These are phyloP conservation scores for Lycodopsis pacificus DNA, from an alignment of 2,797 vertebrate species.

Conservation along the genomic window DNA sequence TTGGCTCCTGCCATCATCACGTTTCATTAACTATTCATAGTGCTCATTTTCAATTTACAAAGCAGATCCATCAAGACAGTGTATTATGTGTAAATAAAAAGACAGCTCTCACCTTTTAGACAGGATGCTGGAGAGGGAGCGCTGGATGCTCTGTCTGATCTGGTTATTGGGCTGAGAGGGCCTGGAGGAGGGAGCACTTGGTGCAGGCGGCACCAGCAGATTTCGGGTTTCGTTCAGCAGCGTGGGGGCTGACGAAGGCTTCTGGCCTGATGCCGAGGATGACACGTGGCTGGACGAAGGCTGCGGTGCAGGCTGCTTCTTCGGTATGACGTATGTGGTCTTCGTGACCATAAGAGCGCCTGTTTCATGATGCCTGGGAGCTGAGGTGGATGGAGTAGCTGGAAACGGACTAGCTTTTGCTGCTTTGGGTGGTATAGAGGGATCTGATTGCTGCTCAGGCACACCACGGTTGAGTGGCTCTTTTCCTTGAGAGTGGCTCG, in stretches of 20 bases:
- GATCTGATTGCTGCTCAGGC: conserved; percentile 58
- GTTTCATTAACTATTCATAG: not conserved
- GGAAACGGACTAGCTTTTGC: conserved; percentile 49
- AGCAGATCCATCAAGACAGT: not conserved
- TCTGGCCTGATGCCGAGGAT: conserved; percentile 53
- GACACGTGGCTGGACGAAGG: conserved; percentile 58
- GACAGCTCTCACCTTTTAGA: conserved; percentile 90
- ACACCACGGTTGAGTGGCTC: conserved; percentile 54
- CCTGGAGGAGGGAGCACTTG: conserved; percentile 79
- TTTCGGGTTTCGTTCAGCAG: conserved; percentile 74
- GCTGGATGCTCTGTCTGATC: conserved; percentile 95
- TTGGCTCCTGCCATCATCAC: not conserved
- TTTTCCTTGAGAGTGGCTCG: conserved; percentile 50
- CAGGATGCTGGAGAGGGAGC: conserved; percentile 91
- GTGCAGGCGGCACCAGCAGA: conserved; percentile 77
- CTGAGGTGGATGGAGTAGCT: conserved; percentile 51
- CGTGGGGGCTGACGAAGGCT: conserved; percentile 55
- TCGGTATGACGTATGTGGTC: conserved; percentile 73
- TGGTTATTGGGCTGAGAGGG: conserved; percentile 90
- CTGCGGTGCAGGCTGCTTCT: conserved; percentile 70
- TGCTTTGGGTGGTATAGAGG: conserved; percentile 57
- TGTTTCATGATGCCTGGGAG: conserved; percentile 66
- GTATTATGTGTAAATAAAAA: not conserved
- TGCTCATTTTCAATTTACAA: not conserved
- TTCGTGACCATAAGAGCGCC: conserved; percentile 75